These are phyloP conservation scores for Chromis chromis DNA, from an alignment of 2,797 vertebrate genomes.

Conservation along the genomic window DNA sequence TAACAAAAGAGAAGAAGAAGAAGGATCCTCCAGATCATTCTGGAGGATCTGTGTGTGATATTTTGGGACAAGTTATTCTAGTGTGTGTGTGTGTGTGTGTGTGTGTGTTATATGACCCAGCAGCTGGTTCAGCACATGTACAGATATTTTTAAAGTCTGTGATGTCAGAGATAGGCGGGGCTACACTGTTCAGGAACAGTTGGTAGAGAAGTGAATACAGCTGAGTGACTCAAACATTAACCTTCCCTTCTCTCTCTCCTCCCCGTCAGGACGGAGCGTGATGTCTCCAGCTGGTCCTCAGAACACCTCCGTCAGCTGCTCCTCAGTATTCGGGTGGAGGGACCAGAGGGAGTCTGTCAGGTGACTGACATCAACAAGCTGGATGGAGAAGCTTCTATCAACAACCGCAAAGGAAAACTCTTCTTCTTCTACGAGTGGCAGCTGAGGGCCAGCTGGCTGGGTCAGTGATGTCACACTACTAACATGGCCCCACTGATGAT, in stretches of 20 bases:
- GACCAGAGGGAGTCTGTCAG: constrained; percentile 88
- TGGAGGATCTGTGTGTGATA: constrained; percentile 10
- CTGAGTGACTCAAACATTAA: neutral
- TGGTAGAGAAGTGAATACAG: neutral
- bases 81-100: constrained; percentile 2
- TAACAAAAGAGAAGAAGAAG: neutral
- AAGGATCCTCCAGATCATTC: constrained; percentile 6
- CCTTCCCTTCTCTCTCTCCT: too few relatives aligned
- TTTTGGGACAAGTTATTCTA: constrained; percentile 14
- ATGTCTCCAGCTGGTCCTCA: constrained; percentile 92
- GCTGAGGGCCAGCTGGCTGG: constrained; percentile 90
- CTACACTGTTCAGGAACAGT: neutral
- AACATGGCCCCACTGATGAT: neutral
- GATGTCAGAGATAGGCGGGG: constrained; percentile 23
- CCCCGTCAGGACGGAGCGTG: constrained; percentile 91
- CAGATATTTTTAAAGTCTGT: constrained; percentile 54
- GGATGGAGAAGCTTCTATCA: constrained; percentile 94
- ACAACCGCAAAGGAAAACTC: constrained; percentile 95
- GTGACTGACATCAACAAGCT: constrained; percentile 90
- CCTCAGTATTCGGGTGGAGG: constrained; percentile 83
- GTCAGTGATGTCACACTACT: constrained; percentile 68
- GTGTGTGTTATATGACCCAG: constrained; percentile 32
- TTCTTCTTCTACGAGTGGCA: constrained; percentile 96
- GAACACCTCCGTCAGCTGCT: constrained; percentile 90
- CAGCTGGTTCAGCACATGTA: constrained; percentile 45